Conservation (phyloP, 2,797 vertebrate species). For the Salmo trutta region DNA sequence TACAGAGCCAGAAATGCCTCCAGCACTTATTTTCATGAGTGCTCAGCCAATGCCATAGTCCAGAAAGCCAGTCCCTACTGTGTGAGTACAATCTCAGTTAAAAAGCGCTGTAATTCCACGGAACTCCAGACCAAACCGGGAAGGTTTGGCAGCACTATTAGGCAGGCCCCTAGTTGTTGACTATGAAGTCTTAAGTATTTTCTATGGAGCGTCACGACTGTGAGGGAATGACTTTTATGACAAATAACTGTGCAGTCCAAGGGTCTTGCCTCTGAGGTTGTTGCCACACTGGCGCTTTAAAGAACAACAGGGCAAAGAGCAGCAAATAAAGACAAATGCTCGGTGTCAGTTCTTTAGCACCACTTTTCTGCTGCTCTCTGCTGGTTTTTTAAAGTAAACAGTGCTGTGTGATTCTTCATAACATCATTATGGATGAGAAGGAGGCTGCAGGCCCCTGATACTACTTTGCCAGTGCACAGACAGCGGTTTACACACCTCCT, state of each 20-base stretch:
- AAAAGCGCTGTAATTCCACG: not conserved
- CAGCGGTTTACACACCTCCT: slow-evolving; percentile 43
- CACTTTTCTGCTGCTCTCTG: slow-evolving; percentile 46
- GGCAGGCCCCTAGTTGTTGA: not conserved
- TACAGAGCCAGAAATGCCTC: not conserved
- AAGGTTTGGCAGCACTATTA: not conserved
- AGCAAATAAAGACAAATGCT: slow-evolving; percentile 64
- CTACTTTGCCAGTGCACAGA: slow-evolving; percentile 27
- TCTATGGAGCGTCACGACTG: not conserved
- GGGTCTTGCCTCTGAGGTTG: slow-evolving; percentile 12
- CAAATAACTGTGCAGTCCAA: not conserved
- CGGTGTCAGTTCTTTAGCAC: slow-evolving; percentile 44
- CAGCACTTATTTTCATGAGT: not conserved
- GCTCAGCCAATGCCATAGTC: not conserved
- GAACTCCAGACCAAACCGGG: not conserved
- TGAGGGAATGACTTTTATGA: not conserved
- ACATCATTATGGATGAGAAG: slow-evolving; percentile 53
- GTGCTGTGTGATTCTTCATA: slow-evolving; percentile 50
- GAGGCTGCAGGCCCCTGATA: slow-evolving; percentile 34
- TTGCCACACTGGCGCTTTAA: slow-evolving; percentile 3
- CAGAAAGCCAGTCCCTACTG: not conserved
- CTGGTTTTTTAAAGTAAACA: slow-evolving; percentile 62
- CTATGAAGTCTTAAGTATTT: not conserved
- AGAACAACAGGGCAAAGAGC: slow-evolving; percentile 28
- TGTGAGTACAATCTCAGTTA: not conserved